These are phyloP conservation scores for Hipposideros larvatus DNA, from an alignment of 2,797 vertebrate species.

Conservation along the genomic window DNA sequence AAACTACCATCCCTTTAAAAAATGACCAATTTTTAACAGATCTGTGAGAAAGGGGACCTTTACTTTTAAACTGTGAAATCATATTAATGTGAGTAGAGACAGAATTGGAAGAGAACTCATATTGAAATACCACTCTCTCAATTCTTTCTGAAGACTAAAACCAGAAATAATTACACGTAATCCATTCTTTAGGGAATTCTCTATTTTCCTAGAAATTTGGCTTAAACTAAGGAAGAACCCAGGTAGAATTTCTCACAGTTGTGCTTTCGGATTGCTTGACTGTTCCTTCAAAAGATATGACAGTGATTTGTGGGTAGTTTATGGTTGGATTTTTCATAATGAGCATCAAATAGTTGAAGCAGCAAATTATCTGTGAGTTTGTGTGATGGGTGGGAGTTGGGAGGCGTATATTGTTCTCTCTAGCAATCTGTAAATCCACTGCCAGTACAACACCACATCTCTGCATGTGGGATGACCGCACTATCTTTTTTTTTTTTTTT, in stretches of 20 bases:
- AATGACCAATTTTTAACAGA: slow-evolving; percentile 62
- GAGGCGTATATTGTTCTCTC: background rate
- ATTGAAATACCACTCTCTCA: slow-evolving; percentile 28
- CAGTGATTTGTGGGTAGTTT: slow-evolving; percentile 13
- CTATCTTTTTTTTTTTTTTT: background rate
- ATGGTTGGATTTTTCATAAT: slow-evolving; percentile 54
- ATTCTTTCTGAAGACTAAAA: slow-evolving; percentile 56
- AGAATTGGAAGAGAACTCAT: background rate
- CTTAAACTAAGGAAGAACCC: background rate
- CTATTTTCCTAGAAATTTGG: slow-evolving; percentile 45
- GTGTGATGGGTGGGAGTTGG: background rate
- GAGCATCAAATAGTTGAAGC: slow-evolving; percentile 45
- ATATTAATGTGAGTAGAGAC: slow-evolving; percentile 11
- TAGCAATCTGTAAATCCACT: background rate
- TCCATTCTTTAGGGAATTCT: background rate
- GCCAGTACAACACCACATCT: background rate
- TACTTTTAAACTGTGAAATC: slow-evolving; percentile 39
- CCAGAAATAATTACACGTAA: slow-evolving; percentile 31
- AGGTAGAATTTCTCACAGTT: slow-evolving; percentile 48
- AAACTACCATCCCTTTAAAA: slow-evolving; percentile 47
- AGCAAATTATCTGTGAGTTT: slow-evolving; percentile 25
- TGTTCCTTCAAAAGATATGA: slow-evolving; percentile 40
- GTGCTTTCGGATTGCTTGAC: background rate
- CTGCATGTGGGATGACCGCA: background rate
- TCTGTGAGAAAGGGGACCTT: slow-evolving; percentile 61